Conservation (phyloP, 1,140 invertebrate genomes). For the Achroia grisella region DNA sequence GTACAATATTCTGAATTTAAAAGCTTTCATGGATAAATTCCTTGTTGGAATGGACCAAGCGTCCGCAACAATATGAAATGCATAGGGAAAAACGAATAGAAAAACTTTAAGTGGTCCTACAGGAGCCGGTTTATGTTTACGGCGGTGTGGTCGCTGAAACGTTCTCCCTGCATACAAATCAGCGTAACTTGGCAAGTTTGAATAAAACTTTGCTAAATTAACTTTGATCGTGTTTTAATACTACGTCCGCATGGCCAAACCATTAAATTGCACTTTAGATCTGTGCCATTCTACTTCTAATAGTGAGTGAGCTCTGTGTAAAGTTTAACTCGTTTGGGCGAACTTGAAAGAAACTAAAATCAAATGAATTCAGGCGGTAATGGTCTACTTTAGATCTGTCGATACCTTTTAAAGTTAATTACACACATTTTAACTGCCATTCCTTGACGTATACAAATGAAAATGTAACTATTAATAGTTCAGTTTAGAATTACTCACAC, state of each 20-base stretch:
- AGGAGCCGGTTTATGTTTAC: constrained; percentile 15
- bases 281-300: constrained; percentile 14
- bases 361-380: not conserved
- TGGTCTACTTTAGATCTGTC: not conserved
- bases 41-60: constrained; percentile 9
- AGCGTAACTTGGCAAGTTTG: constrained; percentile 21
- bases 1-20: no score
- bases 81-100: constrained; percentile 15
- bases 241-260: constrained; percentile 10
- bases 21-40: not conserved
- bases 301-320: constrained; percentile 12
- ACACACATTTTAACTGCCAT: no score
- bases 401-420: no score
- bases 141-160: constrained; percentile 25
- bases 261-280: constrained; percentile 29
- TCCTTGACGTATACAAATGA: no score
- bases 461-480: no score
- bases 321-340: constrained; percentile 8
- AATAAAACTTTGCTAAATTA: constrained; percentile 33
- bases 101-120: constrained; percentile 27
- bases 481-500: no score
- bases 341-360: constrained; percentile 1
- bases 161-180: constrained; percentile 36
- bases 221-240: constrained; percentile 42
- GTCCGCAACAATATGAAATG: constrained; percentile 20